Conservation (phyloP, 2,113 vertebrate genomes). For the Hyperopisus bebe region DNA sequence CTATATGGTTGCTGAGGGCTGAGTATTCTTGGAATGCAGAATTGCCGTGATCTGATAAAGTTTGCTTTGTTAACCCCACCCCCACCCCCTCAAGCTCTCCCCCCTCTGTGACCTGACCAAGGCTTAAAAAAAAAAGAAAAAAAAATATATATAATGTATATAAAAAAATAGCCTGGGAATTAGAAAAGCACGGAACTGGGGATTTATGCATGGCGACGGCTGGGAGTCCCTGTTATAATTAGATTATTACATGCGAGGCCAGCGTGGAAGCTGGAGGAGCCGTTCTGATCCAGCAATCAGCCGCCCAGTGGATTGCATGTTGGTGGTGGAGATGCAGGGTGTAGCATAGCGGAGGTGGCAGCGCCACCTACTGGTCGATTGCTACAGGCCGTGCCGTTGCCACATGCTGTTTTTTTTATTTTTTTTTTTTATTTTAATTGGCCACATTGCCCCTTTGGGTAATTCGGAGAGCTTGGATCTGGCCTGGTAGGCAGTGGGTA, state of each 20-base stretch:
- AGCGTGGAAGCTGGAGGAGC: neutral
- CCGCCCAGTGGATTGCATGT: neutral
- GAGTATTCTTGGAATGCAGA: slow-evolving; percentile 73
- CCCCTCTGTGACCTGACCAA: slow-evolving; percentile 63
- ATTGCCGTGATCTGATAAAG: slow-evolving; percentile 65
- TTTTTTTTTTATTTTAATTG: neutral
- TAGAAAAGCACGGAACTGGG: slow-evolving; percentile 58
- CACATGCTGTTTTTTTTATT: neutral
- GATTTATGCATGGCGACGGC: slow-evolving; percentile 56
- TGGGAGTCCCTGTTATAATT: slow-evolving; percentile 1
- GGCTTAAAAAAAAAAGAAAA: slow-evolving; percentile 48
- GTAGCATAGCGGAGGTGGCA: neutral
- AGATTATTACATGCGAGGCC: neutral
- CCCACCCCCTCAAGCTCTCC: neutral
- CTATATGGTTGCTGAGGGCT: slow-evolving; percentile 58
- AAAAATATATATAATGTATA: slow-evolving; percentile 37
- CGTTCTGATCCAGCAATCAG: neutral
- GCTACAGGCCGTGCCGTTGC: neutral
- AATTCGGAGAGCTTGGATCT: neutral
- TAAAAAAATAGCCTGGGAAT: slow-evolving; percentile 49
- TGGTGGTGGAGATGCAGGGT: neutral
- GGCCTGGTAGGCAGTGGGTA: neutral
- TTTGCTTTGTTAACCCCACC: slow-evolving; percentile 65
- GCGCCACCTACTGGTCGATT: neutral
- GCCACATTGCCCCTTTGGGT: neutral